Percentiles rank a stretch among this genome's conserved stretches.
phyloP scores from a whole-genome alignment of 2,888 invertebrate genomes.

The Diachrysia chrysitis region DNA sequence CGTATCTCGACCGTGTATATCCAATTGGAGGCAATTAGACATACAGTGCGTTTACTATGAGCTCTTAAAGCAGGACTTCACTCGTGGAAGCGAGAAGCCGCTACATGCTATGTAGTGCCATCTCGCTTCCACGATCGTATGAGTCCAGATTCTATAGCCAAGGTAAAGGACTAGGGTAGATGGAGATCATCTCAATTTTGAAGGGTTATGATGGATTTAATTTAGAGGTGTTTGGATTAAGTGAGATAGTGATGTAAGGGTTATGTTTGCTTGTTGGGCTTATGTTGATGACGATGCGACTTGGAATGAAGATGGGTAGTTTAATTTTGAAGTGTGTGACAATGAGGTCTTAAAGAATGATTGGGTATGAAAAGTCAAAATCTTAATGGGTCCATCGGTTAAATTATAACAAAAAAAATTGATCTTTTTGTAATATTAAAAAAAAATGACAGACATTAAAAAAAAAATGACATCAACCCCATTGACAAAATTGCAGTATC shows the following conservation, averaged over 20 bases:
- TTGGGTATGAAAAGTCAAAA: no score
- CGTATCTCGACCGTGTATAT: constrained; percentile 70
- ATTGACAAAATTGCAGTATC: no score
- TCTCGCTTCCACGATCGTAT: neutral
- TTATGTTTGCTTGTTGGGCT: constrained; percentile 16
- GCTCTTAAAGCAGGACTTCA: neutral
- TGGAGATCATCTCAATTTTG: constrained; percentile 41
- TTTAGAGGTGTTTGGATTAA: constrained; percentile 53
- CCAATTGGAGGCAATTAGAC: constrained; percentile 77
- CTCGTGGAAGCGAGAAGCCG: neutral
- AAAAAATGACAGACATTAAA: no score
- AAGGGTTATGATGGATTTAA: constrained; percentile 48
- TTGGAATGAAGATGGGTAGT: neutral
- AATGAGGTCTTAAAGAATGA: no score
- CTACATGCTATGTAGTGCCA: neutral
- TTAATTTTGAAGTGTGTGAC: no score
- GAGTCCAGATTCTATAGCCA: neutral
- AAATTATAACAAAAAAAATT: no score
- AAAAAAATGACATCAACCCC: no score
- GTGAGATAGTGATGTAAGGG: constrained; percentile 27
- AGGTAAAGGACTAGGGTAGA: no score
- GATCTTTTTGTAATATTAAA: no score
- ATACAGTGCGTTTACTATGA: constrained; percentile 23
- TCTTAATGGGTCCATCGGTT: no score
- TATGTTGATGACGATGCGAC: neutral